Percentiles rank a stretch among this genome's conserved stretches.
phyloP scores from a whole-genome alignment of 23 tunicate genomes.

The Ascidia mentula region DNA sequence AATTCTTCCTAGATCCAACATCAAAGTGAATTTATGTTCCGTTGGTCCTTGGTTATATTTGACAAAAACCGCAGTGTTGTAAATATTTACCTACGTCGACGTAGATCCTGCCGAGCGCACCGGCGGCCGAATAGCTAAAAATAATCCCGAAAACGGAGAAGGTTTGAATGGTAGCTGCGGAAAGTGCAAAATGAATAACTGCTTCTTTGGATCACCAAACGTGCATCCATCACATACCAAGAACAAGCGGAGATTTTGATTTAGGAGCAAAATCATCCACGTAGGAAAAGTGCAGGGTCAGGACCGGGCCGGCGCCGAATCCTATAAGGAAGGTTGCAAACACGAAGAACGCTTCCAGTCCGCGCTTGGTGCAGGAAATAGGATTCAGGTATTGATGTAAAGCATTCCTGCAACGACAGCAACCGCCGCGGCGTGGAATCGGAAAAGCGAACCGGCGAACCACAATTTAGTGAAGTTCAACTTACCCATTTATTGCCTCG shows the following conservation, averaged over 20 bases:
- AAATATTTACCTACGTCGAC: slow-evolving; percentile 25
- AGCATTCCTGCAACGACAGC: no score
- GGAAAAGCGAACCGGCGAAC: no score
- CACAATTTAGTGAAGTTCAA: no score
- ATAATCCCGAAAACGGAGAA: slow-evolving; percentile 26
- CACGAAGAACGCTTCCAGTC: slow-evolving; percentile 16
- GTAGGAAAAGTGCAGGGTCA: slow-evolving; percentile 36
- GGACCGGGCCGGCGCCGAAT: slow-evolving; percentile 40
- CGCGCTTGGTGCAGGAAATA: slow-evolving; percentile 14
- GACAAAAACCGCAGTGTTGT: not conserved
- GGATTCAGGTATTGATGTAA: not conserved
- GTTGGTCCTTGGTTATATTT: not conserved
- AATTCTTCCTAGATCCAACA: slow-evolving; percentile 9
- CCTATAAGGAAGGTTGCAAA: slow-evolving; percentile 32
- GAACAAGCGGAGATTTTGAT: slow-evolving; percentile 18
- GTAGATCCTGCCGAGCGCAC: slow-evolving; percentile 11
- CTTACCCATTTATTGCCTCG: no score
- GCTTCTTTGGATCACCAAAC: not conserved
- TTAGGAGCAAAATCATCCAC: slow-evolving; percentile 25
- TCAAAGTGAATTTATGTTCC: not conserved
- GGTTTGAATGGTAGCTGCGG: slow-evolving; percentile 26
- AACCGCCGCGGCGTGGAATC: no score
- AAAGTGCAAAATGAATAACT: not conserved
- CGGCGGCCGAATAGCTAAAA: slow-evolving; percentile 29
- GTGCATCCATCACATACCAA: no score